Conservation (phyloP, 2,113 vertebrate genomes). For the Probosciger aterrimus region DNA sequence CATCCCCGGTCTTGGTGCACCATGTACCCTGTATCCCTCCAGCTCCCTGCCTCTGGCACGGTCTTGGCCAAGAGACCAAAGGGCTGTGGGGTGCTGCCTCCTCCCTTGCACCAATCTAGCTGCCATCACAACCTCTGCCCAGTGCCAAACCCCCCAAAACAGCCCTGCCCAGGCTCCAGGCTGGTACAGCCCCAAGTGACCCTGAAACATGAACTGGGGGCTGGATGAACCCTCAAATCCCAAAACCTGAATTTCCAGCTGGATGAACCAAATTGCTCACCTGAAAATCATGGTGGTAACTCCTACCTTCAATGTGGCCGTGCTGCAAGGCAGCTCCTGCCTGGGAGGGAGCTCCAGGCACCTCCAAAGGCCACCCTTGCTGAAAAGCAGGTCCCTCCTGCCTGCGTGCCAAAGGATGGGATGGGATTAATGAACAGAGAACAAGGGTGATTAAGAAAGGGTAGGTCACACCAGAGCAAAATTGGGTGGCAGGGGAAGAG, state of each 20-base stretch:
- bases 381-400: neutral
- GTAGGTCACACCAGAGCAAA: neutral
- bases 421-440: neutral
- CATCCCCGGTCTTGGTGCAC: accelerated
- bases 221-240: neutral
- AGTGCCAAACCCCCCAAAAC: neutral
- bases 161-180: accelerated
- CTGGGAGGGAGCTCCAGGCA: neutral
- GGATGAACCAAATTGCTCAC: neutral
- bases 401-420: accelerated
- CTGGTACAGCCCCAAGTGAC: neutral
- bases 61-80: neutral
- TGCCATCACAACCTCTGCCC: neutral
- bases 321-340: neutral
- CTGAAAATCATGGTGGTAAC: neutral
- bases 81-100: neutral
- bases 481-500: neutral
- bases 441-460: neutral
- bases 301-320: neutral
- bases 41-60: neutral
- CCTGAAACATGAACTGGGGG: neutral
- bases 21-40: accelerated
- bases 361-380: neutral
- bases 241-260: neutral
- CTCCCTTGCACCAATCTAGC: neutral